Base-by-base conservation (phyloP, 2,113 vertebrate genomes). In the Artemisiospiza belli region DNA sequence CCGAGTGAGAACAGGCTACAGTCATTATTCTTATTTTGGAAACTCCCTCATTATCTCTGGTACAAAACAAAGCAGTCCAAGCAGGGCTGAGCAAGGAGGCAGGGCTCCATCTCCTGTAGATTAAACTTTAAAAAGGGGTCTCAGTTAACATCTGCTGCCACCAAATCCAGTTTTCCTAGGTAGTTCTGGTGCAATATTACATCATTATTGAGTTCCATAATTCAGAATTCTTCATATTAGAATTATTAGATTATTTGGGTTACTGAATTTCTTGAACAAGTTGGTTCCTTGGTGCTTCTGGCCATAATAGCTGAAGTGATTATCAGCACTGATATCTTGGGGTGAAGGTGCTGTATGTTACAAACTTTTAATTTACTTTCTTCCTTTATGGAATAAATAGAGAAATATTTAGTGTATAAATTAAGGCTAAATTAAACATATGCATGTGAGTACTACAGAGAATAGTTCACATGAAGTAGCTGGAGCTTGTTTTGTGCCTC, bases 401-500 rank as follows among this genome's bases (percentile, higher is more conserved):
- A 43, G 22, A 28, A 77, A 41, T 54, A 41, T 77, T 77, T 62
- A 31, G 21, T 44, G 16, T 23, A n/a, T 44, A 84, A 84, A 84
- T 9, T 12, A 52, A 64, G 37, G 73, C 18, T 69, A 44, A 94
- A 77, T 44, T 52, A 73, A 68, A n/a, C 22, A 8, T 15, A 25
- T 13, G 5, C 9, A 1, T 76, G 10, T 49, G 73, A 90, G 8
- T 72, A 17, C 12, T 76, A 6, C 12, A 62, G 83, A 52, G 39
- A 16, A 22, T 11, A 13, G 4, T 28, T 76, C 16, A 35, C 2
- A 2, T 5, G 2, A 8, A 21, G 14, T 20, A n/a, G 11, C 23
- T 79, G 7, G 59, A 59, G 31, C 44, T 79, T 35, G 21, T 77
- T 74, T 16, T 30, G n/a, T 54, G n/a, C n/a, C 13, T 68, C 16